phyloP scores from a whole-genome alignment of 2,888 invertebrate species.

The Notodonta ziczac region DNA sequence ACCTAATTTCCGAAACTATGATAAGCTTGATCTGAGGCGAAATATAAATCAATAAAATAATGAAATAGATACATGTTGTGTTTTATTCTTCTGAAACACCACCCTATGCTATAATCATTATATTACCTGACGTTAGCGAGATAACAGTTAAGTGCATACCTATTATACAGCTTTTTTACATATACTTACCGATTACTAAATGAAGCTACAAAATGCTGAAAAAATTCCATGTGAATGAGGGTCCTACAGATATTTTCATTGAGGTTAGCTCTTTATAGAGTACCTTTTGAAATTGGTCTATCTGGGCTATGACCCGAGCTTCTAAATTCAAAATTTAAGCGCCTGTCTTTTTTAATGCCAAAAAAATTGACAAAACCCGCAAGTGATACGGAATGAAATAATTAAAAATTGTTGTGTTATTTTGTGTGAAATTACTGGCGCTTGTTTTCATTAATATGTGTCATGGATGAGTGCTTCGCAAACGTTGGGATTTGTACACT shows the following conservation, averaged over 20 bases:
- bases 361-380: not conserved
- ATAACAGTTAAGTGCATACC: no score
- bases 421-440: conserved; percentile 3
- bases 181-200: no score
- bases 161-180: no score
- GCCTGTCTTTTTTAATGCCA: conserved; percentile 6
- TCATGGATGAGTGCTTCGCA: not conserved
- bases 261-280: no score
- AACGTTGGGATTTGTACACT: not conserved
- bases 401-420: conserved; percentile 6
- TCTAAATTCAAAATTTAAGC: conserved; percentile 6
- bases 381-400: not conserved
- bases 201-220: no score
- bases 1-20: conserved; percentile 1
- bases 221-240: no score
- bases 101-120: no score
- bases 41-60: conserved; percentile 8
- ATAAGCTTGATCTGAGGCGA: conserved; percentile 10
- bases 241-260: no score
- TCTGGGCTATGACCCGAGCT: not conserved
- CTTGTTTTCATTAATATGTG: not conserved
- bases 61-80: not conserved
- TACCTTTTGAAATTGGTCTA: not conserved
- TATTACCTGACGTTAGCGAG: no score
- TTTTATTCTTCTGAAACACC: not conserved